phyloP scores from a whole-genome alignment of 2,797 vertebrate genomes.

The Lacerta agilis region DNA sequence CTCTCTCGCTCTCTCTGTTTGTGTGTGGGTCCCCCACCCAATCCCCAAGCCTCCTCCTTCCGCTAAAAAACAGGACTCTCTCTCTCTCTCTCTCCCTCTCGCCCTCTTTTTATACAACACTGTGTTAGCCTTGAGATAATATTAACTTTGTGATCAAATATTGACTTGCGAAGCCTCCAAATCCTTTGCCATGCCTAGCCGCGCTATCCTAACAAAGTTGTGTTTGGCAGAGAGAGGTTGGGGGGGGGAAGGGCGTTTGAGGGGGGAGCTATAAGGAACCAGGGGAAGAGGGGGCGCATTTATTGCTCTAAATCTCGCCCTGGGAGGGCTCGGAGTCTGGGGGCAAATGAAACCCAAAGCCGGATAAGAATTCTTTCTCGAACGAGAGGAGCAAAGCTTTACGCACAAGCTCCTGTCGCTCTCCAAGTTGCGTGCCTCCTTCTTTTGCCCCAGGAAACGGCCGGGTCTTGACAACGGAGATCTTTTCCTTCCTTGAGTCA shows the following conservation, averaged over 20 bases:
- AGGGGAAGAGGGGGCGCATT: conserved; percentile 59
- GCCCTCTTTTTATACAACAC: conserved; percentile 91
- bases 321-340: background rate
- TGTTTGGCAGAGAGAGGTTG: conserved; percentile 79
- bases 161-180: conserved; percentile 97
- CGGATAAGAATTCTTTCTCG: background rate
- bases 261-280: conserved; percentile 43
- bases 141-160: conserved; percentile 98
- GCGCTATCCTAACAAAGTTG: conserved; percentile 91
- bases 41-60: conserved; percentile 37
- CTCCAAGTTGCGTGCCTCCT: background rate
- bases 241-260: conserved; percentile 58
- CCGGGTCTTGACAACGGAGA: background rate
- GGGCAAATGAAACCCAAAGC: background rate
- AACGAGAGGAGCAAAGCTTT: background rate
- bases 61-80: conserved; percentile 38
- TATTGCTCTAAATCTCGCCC: conserved; percentile 25
- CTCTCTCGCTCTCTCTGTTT: conserved; percentile 12
- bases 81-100: conserved; percentile 52
- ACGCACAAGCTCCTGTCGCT: background rate
- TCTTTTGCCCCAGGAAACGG: background rate
- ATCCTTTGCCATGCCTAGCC: conserved; percentile 93
- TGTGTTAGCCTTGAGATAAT: conserved; percentile 98
- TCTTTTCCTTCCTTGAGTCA: background rate
- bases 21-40: conserved; percentile 32